These are phyloP conservation scores for Bradypus variegatus DNA, from an alignment of 2,797 vertebrate genomes.

Conservation along the genomic window DNA sequence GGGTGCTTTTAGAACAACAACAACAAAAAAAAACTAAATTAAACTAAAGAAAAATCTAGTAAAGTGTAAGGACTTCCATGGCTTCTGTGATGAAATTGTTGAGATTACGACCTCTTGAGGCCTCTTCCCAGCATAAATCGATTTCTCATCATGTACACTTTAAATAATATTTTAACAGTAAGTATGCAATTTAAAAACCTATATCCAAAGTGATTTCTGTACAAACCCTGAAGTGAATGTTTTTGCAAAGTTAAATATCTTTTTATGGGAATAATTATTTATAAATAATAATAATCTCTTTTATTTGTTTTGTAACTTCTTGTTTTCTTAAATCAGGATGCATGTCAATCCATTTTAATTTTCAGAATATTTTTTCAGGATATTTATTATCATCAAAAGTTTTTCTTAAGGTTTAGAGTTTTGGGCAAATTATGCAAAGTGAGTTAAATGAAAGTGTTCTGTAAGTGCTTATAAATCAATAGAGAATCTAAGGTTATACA, in stretches of 20 bases:
- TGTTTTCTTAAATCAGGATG: background rate
- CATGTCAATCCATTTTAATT: background rate
- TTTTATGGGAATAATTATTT: background rate
- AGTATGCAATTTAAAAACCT: background rate
- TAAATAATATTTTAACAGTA: background rate
- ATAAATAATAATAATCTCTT: background rate
- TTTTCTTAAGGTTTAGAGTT: background rate
- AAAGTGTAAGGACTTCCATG: background rate
- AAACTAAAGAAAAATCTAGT: background rate
- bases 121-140: background rate
- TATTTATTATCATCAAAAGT: conserved; percentile 12
- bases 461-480: background rate
- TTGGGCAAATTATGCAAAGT: background rate
- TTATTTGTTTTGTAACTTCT: background rate
- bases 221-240: background rate
- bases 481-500: background rate
- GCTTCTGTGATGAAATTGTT: background rate
- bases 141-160: background rate
- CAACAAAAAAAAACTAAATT: background rate
- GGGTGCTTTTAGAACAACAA: background rate
- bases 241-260: background rate
- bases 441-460: background rate
- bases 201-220: background rate
- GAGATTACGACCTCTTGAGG: background rate
- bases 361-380: background rate